phyloP scores from a whole-genome alignment of 2,797 vertebrate species.

The Malacoraja senta region DNA sequence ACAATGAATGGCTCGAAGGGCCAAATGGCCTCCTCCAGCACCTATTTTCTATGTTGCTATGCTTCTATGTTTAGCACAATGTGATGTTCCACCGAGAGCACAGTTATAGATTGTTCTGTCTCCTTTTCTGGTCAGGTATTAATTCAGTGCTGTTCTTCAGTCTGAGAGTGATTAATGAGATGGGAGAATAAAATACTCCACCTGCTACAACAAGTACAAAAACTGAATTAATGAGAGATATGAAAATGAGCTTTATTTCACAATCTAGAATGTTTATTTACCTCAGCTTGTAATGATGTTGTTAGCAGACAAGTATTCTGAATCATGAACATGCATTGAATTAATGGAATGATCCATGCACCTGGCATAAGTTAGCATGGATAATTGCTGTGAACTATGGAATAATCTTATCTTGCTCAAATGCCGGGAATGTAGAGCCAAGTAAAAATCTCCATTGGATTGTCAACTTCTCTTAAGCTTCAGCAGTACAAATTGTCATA shows the following conservation, averaged over 20 bases:
- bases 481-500: not conserved
- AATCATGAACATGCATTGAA: slow-evolving; percentile 33
- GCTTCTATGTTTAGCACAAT: slow-evolving; percentile 40
- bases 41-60: too few species aligned
- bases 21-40: too few species aligned
- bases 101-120: slow-evolving; percentile 50
- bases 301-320: slow-evolving; percentile 43
- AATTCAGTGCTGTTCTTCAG: slow-evolving; percentile 55
- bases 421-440: not conserved
- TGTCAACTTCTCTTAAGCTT: not conserved
- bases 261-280: slow-evolving; percentile 45
- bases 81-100: slow-evolving; percentile 49
- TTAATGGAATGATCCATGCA: slow-evolving; percentile 18
- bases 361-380: slow-evolving; percentile 6
- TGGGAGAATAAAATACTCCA: slow-evolving; percentile 57
- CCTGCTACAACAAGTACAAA: slow-evolving; percentile 52
- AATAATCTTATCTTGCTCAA: not conserved
- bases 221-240: slow-evolving; percentile 54
- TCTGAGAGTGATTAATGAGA: slow-evolving; percentile 58
- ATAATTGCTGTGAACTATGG: slow-evolving; percentile 25
- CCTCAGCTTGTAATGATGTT: slow-evolving; percentile 48
- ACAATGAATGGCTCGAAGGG: too few species aligned
- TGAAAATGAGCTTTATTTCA: slow-evolving; percentile 42
- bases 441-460: not conserved
- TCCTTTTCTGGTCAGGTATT: slow-evolving; percentile 52